These are phyloP conservation scores for Eupithecia centaureata DNA, from an alignment of 2,888 invertebrate genomes.

Conservation along the genomic window DNA sequence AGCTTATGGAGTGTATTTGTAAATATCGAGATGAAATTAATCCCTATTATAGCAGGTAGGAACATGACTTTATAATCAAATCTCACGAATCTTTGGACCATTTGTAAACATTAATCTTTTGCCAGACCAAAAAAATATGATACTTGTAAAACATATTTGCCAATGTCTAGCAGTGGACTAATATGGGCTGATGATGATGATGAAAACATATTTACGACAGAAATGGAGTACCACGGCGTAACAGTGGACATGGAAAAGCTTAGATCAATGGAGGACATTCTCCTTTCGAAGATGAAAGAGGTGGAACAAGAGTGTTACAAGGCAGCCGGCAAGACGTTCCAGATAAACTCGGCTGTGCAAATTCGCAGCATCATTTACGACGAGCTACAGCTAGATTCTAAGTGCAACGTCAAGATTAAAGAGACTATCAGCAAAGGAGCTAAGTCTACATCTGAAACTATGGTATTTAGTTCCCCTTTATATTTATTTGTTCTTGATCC, in stretches of 20 bases:
- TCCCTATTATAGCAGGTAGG: constrained; percentile 73
- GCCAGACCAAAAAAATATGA: no score
- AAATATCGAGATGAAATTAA: constrained; percentile 73
- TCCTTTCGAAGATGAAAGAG: constrained; percentile 57
- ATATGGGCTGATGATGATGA: no score
- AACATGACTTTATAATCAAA: no score
- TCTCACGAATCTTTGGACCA: not conserved
- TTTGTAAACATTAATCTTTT: no score
- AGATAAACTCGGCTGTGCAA: constrained; percentile 71
- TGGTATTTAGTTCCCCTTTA: constrained; percentile 53
- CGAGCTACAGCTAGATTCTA: constrained; percentile 70
- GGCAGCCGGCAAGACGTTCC: constrained; percentile 70
- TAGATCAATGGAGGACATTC: constrained; percentile 62
- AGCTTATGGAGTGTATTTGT: constrained; percentile 71
- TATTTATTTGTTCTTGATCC: not conserved
- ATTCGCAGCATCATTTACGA: constrained; percentile 74
- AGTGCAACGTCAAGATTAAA: constrained; percentile 64
- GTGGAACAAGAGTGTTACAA: constrained; percentile 67
- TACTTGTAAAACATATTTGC: no score
- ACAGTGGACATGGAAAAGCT: constrained; percentile 62
- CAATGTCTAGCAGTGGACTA: no score
- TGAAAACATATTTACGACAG: constrained; percentile 40
- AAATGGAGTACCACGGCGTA: constrained; percentile 73
- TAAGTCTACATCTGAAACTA: constrained; percentile 76
- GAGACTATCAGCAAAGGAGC: constrained; percentile 66